phyloP scores from a whole-genome alignment of 2,888 invertebrate genomes.

The Ptilodon capucinus region DNA sequence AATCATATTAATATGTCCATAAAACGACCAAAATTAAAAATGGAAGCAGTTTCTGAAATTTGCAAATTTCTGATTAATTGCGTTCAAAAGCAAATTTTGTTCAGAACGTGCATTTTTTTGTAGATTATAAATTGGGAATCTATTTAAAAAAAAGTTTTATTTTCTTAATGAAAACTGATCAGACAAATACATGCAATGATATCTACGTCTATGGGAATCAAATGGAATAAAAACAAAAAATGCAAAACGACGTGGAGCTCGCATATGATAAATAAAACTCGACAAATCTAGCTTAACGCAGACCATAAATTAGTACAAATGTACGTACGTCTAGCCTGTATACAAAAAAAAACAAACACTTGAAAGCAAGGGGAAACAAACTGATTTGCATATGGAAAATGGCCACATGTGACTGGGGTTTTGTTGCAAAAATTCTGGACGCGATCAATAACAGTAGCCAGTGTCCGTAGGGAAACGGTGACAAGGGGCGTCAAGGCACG shows the following conservation, averaged over 20 bases:
- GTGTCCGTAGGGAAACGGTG: constrained; percentile 14
- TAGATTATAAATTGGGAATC: too few species aligned
- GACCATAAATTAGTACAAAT: constrained; percentile 38
- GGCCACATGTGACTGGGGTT: constrained; percentile 62
- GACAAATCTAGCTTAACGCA: constrained; percentile 35
- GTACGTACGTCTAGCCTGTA: too few species aligned
- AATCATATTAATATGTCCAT: too few species aligned
- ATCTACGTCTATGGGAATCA: neutral
- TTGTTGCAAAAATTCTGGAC: constrained; percentile 37
- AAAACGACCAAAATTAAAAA: too few species aligned
- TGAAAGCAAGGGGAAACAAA: constrained; percentile 67
- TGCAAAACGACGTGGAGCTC: neutral
- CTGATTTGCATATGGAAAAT: constrained; percentile 78
- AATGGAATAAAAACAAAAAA: neutral
- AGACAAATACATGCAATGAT: neutral
- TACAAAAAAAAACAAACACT: constrained; percentile 75
- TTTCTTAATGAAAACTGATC: too few species aligned
- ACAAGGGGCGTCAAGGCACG: neutral
- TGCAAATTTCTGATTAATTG: too few species aligned
- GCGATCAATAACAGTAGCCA: constrained; percentile 33
- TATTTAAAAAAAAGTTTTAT: too few species aligned
- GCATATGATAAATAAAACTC: constrained; percentile 3
- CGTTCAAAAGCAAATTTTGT: too few species aligned
- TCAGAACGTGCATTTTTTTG: too few species aligned
- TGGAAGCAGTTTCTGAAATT: too few species aligned